Evolutionary conservation across 23 tunicate species (phyloP), one percentile per base, ranked within the genome.

Genomic region (Corella eumyota): DNA sequence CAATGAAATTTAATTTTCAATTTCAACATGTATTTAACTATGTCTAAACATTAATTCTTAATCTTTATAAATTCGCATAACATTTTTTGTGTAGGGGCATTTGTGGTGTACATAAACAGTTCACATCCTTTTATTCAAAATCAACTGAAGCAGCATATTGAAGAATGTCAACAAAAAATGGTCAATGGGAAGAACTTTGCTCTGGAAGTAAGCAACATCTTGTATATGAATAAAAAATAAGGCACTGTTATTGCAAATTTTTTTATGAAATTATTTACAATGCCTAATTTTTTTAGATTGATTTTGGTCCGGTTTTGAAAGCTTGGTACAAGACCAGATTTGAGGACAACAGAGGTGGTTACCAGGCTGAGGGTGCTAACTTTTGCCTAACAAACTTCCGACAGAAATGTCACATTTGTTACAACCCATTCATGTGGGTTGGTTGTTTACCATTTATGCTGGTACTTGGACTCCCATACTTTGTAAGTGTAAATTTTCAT

Each of bases 351-450:
- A 66, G 64, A 22, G 90, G 76, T n/a, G 57, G 74, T 19, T 81
- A 70, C 56, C 54, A 73, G 7, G 71, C 90, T 29, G 90, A 81
- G 30, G 73, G 77, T n/a, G 66, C 79, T 19, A 81, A 71, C 63
- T 81, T 81, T 58, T 81, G 90, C 52, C 66, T 81, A 45, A 81
- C 90, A 45, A 81, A 81, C 55, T 81, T 56, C 62, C 66, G 90
- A 27, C 90, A 81, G 62, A 58, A 68, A 26, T 73, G 53, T 40
- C 58, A 65, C 37, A 74, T 65, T 27, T 81, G 90, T 34, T 81
- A 81, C 37, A 81, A 81, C 68, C 90, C 90, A 1, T 57, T 81
- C 2, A 57, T 66, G 48, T 81, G 90, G 90, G 47, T 72, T 23
- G 90, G 59, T 25, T 81, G 90, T 66, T 34, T 81, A 28, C 90